These are phyloP conservation scores for Muschampia plurimacula DNA, from an alignment of 2,888 invertebrate species.

Conservation along the genomic window DNA sequence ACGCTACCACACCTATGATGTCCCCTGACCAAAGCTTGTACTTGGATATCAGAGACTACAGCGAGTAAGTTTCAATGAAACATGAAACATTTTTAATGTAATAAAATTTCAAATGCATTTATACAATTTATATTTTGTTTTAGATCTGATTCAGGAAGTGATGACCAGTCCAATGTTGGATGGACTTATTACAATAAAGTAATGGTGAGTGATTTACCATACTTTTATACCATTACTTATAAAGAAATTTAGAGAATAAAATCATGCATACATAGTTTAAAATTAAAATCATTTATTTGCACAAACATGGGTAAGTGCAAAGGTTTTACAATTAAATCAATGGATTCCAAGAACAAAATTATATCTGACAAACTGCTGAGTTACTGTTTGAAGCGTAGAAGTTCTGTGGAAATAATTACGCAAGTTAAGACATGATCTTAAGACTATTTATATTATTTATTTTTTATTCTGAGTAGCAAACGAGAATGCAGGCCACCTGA, in stretches of 20 bases:
- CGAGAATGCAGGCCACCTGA: no score
- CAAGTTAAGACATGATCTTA: not conserved
- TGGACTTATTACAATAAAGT: constrained; percentile 91
- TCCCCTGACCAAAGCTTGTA: constrained; percentile 79
- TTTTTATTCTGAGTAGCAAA: no score
- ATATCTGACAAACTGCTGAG: no score
- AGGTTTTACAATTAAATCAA: no score
- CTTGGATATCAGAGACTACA: constrained; percentile 79
- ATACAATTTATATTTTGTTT: constrained; percentile 42
- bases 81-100: not conserved
- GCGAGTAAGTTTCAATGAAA: constrained; percentile 68
- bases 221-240: no score
- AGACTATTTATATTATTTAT: no score
- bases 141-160: constrained; percentile 83
- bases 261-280: no score
- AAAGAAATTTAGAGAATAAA: no score
- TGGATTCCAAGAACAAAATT: no score
- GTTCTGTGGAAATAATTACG: not conserved
- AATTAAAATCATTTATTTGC: no score
- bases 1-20: constrained; percentile 75
- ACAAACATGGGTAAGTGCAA: no score
- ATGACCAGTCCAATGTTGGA: constrained; percentile 86
- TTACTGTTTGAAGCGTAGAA: no score
- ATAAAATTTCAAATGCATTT: not conserved
- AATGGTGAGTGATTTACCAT: constrained; percentile 76